phyloP scores from a whole-genome alignment of 2,888 invertebrate genomes.

The Oithona nana region DNA sequence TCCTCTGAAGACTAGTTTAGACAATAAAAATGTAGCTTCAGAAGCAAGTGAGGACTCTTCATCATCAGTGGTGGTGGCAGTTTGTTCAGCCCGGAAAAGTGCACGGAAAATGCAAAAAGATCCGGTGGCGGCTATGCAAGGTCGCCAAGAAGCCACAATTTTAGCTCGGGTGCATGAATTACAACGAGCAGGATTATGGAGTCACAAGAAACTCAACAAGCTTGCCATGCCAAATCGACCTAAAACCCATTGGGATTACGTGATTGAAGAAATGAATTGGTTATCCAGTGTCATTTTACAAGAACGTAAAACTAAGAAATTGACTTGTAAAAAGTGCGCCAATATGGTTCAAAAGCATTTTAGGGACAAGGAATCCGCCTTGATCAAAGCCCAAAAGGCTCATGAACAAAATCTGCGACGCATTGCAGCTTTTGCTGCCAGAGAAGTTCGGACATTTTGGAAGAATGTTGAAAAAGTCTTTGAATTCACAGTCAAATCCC shows the following conservation, averaged over 20 bases:
- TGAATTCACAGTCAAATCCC: slow-evolving; percentile 76
- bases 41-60: not conserved
- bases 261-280: slow-evolving; percentile 98
- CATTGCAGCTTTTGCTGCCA: slow-evolving; percentile 74
- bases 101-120: not conserved
- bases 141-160: not conserved
- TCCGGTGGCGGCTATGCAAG: not conserved
- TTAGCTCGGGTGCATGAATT: not conserved
- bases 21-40: not conserved
- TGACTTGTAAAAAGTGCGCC: slow-evolving; percentile 38
- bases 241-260: slow-evolving; percentile 96
- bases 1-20: not conserved
- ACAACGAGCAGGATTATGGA: not conserved
- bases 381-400: slow-evolving; percentile 74
- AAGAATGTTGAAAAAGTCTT: slow-evolving; percentile 87
- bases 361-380: slow-evolving; percentile 60
- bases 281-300: slow-evolving; percentile 37
- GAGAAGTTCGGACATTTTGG: slow-evolving; percentile 88
- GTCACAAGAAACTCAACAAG: not conserved
- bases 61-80: not conserved
- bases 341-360: slow-evolving; percentile 77
- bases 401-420: slow-evolving; percentile 65
- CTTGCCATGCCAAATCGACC: slow-evolving; percentile 22
- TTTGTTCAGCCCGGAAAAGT: not conserved
- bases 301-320: slow-evolving; percentile 3